phyloP scores from a whole-genome alignment of 2,797 vertebrate species.

The Percopsis omiscomaycus region DNA sequence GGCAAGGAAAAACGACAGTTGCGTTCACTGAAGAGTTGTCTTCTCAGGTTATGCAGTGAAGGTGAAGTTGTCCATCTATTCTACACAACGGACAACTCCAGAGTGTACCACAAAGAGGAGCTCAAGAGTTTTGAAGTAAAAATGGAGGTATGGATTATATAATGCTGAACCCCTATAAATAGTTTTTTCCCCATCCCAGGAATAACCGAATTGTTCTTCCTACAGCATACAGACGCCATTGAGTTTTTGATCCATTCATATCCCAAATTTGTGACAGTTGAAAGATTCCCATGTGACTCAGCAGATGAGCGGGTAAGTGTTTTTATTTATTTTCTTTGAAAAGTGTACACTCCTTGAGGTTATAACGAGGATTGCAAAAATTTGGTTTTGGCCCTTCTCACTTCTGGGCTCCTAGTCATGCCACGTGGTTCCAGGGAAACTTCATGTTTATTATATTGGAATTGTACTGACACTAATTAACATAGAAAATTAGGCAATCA shows the following conservation, averaged over 20 bases:
- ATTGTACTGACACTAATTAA: too few species aligned
- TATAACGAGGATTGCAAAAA: too few species aligned
- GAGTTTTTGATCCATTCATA: constrained; percentile 93
- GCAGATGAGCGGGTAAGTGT: constrained; percentile 80
- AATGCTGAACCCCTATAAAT: background rate
- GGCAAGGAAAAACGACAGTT: too few species aligned
- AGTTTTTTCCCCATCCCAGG: background rate
- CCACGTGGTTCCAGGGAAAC: too few species aligned
- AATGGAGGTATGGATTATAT: constrained; percentile 71
- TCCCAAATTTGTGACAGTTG: constrained; percentile 83
- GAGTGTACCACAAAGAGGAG: constrained; percentile 93
- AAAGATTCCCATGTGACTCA: constrained; percentile 82
- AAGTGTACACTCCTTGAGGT: background rate
- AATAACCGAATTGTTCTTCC: background rate
- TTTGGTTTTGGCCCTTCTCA: too few species aligned
- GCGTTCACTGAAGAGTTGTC: background rate
- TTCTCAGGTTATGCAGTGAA: constrained; percentile 85
- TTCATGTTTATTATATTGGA: too few species aligned
- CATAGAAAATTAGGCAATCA: too few species aligned
- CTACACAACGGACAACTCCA: constrained; percentile 89
- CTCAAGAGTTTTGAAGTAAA: constrained; percentile 84
- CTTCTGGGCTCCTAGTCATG: too few species aligned
- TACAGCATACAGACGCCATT: constrained; percentile 82
- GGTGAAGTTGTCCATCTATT: constrained; percentile 83
- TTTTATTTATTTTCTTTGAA: background rate